Evolutionary conservation across 2,113 vertebrate species (phyloP).

Genomic region (Ramphastos sulfuratus): DNA sequence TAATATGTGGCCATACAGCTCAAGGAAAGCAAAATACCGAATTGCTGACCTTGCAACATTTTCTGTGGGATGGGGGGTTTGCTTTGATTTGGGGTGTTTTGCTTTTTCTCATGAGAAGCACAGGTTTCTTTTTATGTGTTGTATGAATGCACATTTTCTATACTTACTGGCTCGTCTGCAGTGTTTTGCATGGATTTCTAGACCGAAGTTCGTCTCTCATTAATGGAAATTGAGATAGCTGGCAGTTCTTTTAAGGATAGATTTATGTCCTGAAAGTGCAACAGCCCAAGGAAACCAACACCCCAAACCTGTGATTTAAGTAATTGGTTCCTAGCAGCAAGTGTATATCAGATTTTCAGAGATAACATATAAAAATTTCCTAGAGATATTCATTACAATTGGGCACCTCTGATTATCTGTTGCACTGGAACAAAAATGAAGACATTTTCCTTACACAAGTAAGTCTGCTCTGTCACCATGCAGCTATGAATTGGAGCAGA

Average conservation of each 20-base stretch:
- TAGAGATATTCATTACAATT: conserved; percentile 22
- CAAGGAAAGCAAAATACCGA: conserved; percentile 38
- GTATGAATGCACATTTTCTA: neutral
- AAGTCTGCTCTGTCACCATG: neutral
- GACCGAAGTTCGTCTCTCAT: neutral
- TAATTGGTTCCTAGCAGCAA: neutral
- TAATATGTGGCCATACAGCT: conserved; percentile 13
- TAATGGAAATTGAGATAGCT: conserved; percentile 10
- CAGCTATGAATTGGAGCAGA: neutral
- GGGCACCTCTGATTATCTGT: neutral
- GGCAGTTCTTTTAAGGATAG: neutral
- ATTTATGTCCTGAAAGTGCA: neutral
- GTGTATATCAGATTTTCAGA: conserved; percentile 31
- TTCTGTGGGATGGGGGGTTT: neutral
- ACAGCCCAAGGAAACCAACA: neutral
- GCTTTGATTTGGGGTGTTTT: neutral
- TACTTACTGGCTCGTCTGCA: neutral
- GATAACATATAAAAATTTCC: neutral
- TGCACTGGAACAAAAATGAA: neutral
- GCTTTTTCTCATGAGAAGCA: neutral
- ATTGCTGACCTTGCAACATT: conserved; percentile 1
- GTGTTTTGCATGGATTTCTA: neutral
- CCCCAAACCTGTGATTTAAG: neutral
- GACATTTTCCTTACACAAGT: neutral
- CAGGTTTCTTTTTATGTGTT: neutral